Conservation (phyloP, 2,888 invertebrate species). For the Platycnemis pennipes region DNA sequence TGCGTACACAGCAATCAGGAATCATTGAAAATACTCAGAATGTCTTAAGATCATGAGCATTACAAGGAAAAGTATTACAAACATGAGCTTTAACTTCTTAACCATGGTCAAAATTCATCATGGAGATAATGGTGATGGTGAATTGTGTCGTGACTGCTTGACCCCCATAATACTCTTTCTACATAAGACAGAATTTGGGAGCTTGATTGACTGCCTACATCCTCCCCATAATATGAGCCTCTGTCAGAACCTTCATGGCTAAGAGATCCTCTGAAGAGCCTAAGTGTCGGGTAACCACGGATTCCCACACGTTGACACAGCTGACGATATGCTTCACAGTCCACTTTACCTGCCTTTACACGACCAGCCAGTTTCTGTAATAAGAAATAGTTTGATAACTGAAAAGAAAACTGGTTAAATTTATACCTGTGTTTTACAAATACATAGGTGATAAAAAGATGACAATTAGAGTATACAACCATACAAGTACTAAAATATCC, state of each 20-base stretch:
- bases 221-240: conserved; percentile 40
- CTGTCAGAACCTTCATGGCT: not conserved
- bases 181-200: conserved; percentile 41
- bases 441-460: not conserved
- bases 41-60: not conserved
- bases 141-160: not conserved
- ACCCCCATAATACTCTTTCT: conserved; percentile 27
- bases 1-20: not conserved
- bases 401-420: not conserved
- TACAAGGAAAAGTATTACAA: not conserved
- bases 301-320: conserved; percentile 82
- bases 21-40: not conserved
- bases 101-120: conserved; percentile 45
- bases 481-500: too few species aligned
- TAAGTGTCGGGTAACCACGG: conserved; percentile 83
- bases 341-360: conserved; percentile 83
- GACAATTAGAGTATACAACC: too few species aligned
- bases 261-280: conserved; percentile 77
- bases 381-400: not conserved
- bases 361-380: conserved; percentile 80
- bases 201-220: conserved; percentile 44
- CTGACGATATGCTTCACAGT: conserved; percentile 82
- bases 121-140: conserved; percentile 38
- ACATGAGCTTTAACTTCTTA: not conserved
- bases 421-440: not conserved